Conservation (phyloP, 2,113 vertebrate genomes). For the Argyrosomus japonicus region DNA sequence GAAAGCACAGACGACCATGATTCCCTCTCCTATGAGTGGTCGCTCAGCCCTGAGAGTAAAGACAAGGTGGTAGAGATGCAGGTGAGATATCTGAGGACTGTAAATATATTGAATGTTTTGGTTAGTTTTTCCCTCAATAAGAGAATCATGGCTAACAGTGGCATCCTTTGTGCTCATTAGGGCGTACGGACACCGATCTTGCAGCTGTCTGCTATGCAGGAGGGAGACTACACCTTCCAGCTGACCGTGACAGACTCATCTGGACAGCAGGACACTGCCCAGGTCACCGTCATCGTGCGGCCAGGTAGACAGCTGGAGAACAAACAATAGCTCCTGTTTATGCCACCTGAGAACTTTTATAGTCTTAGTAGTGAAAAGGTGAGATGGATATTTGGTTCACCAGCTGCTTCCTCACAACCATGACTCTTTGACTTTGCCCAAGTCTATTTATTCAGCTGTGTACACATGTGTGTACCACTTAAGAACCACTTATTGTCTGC, state of each 20-base stretch:
- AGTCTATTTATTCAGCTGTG: slow-evolving; percentile 6
- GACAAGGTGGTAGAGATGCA: slow-evolving; percentile 99
- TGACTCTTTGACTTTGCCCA: background rate
- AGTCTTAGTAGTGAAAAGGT: background rate
- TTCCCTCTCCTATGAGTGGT: slow-evolving; percentile 95
- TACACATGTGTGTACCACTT: background rate
- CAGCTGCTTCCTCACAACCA: background rate
- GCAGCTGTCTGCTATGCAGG: slow-evolving; percentile 96
- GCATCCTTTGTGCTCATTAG: slow-evolving; percentile 69
- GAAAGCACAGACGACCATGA: slow-evolving; percentile 97
- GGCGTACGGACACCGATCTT: slow-evolving; percentile 92
- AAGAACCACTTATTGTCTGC: background rate
- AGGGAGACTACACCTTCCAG: slow-evolving; percentile 98
- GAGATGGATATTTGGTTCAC: background rate
- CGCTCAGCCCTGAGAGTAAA: slow-evolving; percentile 94
- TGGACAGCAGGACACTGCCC: slow-evolving; percentile 93
- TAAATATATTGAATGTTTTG: background rate
- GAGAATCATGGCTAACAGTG: background rate
- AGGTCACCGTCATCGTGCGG: slow-evolving; percentile 97
- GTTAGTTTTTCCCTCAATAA: background rate
- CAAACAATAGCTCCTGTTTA: background rate
- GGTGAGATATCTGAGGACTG: slow-evolving; percentile 77
- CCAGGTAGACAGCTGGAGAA: slow-evolving; percentile 86
- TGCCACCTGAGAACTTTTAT: background rate
- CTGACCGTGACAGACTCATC: slow-evolving; percentile 95